Evolutionary conservation across 2,888 invertebrate species (phyloP).

Genomic region (Sphinx pinastri): DNA sequence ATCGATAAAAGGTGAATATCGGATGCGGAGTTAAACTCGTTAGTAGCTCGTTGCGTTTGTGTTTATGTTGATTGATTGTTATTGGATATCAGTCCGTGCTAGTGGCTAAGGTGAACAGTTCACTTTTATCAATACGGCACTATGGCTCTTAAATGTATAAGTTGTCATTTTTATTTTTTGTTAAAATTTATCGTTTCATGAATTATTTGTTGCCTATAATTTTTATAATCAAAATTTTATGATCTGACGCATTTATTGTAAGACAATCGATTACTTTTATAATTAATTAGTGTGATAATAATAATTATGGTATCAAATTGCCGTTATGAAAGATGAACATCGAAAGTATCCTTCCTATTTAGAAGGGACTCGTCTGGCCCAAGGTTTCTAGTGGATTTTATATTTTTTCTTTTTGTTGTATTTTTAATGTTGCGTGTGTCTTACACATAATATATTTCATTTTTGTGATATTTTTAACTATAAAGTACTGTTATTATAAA

Average conservation of each 20-base stretch:
- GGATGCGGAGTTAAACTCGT: slow-evolving; percentile 82
- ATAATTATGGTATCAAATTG: slow-evolving; percentile 82
- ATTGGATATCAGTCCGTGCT: slow-evolving; percentile 54
- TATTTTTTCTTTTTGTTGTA: slow-evolving; percentile 83
- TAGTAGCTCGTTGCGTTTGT: slow-evolving; percentile 74
- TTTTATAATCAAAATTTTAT: slow-evolving; percentile 83
- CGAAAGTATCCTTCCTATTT: slow-evolving; percentile 85
- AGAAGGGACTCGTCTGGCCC: slow-evolving; percentile 83
- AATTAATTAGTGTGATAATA: slow-evolving; percentile 84
- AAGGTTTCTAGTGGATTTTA: slow-evolving; percentile 84
- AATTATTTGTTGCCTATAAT: slow-evolving; percentile 82
- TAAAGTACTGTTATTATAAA: slow-evolving; percentile 84
- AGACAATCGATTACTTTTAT: slow-evolving; percentile 84
- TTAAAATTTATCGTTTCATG: slow-evolving; percentile 81
- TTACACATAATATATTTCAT: slow-evolving; percentile 85
- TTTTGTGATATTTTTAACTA: slow-evolving; percentile 85
- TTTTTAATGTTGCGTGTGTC: slow-evolving; percentile 85
- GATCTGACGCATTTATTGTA: slow-evolving; percentile 85
- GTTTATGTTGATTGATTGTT: slow-evolving; percentile 61
- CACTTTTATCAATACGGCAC: slow-evolving; percentile 84
- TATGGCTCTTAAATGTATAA: slow-evolving; percentile 78
- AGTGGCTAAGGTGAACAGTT: slow-evolving; percentile 64
- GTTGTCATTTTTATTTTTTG: slow-evolving; percentile 79
- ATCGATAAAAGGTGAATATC: slow-evolving; percentile 84
- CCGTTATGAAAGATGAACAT: slow-evolving; percentile 83